A percentile compares a stretch with the other conserved stretches of the same genome.
phyloP scores from a whole-genome alignment of 2,797 vertebrate species.

The Pagetopsis macropterus region DNA sequence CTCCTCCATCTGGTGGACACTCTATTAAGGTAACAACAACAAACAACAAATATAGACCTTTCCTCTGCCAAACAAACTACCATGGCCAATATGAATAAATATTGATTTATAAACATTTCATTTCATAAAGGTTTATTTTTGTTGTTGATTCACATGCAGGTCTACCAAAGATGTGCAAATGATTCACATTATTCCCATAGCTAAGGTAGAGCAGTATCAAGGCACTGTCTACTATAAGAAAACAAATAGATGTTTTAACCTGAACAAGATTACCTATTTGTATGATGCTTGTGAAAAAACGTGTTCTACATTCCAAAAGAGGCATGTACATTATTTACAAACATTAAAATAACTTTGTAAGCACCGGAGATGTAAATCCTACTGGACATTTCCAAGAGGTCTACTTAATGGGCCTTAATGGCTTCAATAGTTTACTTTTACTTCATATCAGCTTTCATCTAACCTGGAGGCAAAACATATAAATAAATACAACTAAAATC shows the following conservation, averaged over 20 bases:
- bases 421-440: background rate
- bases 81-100: background rate
- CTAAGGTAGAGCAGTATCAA: background rate
- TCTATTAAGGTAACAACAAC: background rate
- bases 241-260: background rate
- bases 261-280: background rate
- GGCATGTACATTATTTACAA: background rate
- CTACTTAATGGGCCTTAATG: background rate
- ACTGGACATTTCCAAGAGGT: background rate
- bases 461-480: background rate
- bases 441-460: background rate
- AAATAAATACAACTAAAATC: background rate
- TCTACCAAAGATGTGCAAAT: background rate
- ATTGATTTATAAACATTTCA: background rate
- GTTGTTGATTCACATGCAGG: background rate
- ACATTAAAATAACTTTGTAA: background rate
- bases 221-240: background rate
- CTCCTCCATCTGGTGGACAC: conserved; percentile 54
- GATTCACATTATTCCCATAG: background rate
- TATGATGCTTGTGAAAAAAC: background rate
- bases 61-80: background rate
- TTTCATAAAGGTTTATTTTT: background rate
- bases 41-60: background rate
- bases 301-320: background rate
- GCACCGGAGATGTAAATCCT: background rate